Conservation (phyloP, 2,888 invertebrate genomes). For the Rapana venosa region DNA sequence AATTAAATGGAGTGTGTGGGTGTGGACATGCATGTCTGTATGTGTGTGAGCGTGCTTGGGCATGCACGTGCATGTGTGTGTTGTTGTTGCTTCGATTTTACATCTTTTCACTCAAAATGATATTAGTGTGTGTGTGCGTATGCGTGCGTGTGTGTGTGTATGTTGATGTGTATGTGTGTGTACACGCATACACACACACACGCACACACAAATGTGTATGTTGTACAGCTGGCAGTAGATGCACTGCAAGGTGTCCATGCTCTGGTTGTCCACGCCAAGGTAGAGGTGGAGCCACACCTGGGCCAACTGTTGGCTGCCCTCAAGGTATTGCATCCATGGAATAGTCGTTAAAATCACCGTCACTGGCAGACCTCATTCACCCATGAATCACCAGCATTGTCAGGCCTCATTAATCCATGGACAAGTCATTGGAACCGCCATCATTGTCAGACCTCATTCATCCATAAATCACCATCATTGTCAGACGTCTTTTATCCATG, state of each 20-base stretch:
- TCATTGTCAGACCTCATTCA: too few species aligned
- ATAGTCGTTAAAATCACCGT: too few species aligned
- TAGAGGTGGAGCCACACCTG: constrained; percentile 56
- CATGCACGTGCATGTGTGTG: background rate
- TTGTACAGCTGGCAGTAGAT: constrained; percentile 66
- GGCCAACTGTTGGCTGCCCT: constrained; percentile 73
- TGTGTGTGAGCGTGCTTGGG: background rate
- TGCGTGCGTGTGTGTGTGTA: background rate
- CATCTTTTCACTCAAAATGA: too few species aligned
- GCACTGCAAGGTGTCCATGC: constrained; percentile 72
- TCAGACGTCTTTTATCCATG: too few species aligned
- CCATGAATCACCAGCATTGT: too few species aligned
- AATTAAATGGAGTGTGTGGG: background rate
- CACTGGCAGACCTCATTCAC: too few species aligned
- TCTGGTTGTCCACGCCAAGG: constrained; percentile 66
- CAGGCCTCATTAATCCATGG: too few species aligned
- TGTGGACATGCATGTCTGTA: background rate
- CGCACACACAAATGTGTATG: background rate
- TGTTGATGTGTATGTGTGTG: background rate
- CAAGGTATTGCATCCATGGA: constrained; percentile 60
- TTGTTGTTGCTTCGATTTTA: background rate
- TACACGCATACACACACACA: too few species aligned
- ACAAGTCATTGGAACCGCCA: too few species aligned
- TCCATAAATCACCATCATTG: too few species aligned
- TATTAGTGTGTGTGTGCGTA: too few species aligned